Evolutionary conservation across 2,797 vertebrate species (phyloP), one percentile per base, ranked within the genome.

Genomic region (Lepilemur septentrionalis): DNA sequence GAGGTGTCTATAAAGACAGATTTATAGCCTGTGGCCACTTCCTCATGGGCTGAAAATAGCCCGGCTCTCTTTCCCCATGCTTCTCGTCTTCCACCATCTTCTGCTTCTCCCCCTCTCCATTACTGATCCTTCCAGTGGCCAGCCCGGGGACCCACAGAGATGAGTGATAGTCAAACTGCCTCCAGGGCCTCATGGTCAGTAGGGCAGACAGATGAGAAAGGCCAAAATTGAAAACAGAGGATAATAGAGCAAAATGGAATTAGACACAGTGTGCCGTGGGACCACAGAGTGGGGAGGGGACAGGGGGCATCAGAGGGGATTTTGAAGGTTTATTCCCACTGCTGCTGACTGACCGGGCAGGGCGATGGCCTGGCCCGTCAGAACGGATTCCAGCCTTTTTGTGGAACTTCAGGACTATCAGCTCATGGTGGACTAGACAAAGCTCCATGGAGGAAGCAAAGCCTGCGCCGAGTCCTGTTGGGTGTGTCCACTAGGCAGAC

Each of bases 1-100:
- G 80, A 72, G 63, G 25, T 14, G 12, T 73, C 38, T 73, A 25
- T 41, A 72, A 87, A 80, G 87, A 84, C 76, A 94, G 81, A 65
- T 93, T 94, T 93, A 67, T 46, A 91, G 91, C 84, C 90, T 82
- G 70, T 91, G 75, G 87, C 70, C 82, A 80, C 46, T 93, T 87
- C 75, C 55, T 86, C 59, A 13, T 22, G 55, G 23, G 61, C 69
- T 80, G 18, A 88, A 95, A 94, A 90, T 59, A 91, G 15, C 82
- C 17, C 43, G 43, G 75, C 25, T 63, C 67, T 23, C 72, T 30
- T 43, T 48, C 8, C 35, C 7, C 63, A 25, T 11, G 22, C 61
- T 78, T 55, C 78, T 79, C 3, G 5, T 73, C 50, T 79, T 78
- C 52, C 22, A 30, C 18, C 46, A 20, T 43, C 57, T 61, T 35